These are phyloP conservation scores for Uloborus plumipes DNA, from an alignment of 2,888 invertebrate genomes.

Conservation along the genomic window DNA sequence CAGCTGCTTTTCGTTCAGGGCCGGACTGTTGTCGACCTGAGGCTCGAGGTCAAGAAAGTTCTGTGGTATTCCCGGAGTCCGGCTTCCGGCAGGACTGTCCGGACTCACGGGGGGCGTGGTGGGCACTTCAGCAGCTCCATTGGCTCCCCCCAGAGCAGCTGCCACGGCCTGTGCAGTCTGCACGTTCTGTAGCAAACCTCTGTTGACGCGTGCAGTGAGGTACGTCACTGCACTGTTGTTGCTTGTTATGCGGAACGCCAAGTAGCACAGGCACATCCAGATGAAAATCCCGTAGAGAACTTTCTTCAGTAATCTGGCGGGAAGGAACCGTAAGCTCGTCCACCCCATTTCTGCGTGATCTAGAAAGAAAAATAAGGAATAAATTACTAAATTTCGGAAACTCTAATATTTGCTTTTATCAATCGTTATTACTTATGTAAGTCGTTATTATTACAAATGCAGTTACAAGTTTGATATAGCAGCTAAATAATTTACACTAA, in stretches of 20 bases:
- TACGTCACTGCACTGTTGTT: slow-evolving; percentile 59
- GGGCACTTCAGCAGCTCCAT: not conserved
- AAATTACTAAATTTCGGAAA: too few relatives aligned
- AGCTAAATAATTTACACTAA: too few relatives aligned
- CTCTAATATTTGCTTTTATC: too few relatives aligned
- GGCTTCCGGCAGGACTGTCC: slow-evolving; percentile 46
- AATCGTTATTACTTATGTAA: too few relatives aligned
- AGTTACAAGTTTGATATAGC: too few relatives aligned
- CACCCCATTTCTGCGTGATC: slow-evolving; percentile 56
- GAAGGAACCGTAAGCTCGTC: slow-evolving; percentile 37
- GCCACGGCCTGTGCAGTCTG: slow-evolving; percentile 48
- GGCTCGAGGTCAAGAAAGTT: slow-evolving; percentile 75
- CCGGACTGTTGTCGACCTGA: slow-evolving; percentile 76
- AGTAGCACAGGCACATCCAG: slow-evolving; percentile 67
- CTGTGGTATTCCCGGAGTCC: slow-evolving; percentile 48
- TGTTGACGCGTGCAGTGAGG: slow-evolving; percentile 61
- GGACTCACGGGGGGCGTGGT: slow-evolving; percentile 28
- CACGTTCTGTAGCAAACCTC: slow-evolving; percentile 66
- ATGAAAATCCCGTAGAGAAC: slow-evolving; percentile 66
- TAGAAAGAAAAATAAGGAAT: slow-evolving; percentile 26
- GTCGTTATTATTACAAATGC: too few relatives aligned
- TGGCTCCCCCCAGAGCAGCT: slow-evolving; percentile 34
- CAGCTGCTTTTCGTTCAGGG: slow-evolving; percentile 77
- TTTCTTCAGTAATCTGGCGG: slow-evolving; percentile 65
- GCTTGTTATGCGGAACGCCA: slow-evolving; percentile 66